Conservation (phyloP, 2,888 invertebrate species). For the Xylota segnis region DNA sequence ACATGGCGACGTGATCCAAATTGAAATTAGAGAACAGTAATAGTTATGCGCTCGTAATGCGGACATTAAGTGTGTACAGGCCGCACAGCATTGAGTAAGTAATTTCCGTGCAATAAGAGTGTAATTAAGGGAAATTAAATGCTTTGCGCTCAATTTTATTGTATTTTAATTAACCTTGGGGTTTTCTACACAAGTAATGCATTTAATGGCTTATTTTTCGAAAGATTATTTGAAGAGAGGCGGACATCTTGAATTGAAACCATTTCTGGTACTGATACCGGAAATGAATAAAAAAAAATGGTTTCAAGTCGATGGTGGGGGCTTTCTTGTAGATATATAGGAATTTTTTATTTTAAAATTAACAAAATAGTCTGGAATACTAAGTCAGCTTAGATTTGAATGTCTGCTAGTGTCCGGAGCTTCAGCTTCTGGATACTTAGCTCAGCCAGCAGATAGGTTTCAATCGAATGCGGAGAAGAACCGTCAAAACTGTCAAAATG, state of each 20-base stretch:
- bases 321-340: too few relatives aligned
- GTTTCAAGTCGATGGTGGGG: too few relatives aligned
- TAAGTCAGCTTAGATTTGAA: too few relatives aligned
- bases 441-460: too few relatives aligned
- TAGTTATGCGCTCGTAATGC: constrained; percentile 36
- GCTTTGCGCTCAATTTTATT: constrained; percentile 20
- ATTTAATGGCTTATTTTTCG: background rate
- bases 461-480: too few relatives aligned
- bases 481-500: too few relatives aligned
- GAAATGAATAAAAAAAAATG: too few relatives aligned
- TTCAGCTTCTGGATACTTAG: too few relatives aligned
- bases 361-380: too few relatives aligned
- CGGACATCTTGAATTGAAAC: background rate
- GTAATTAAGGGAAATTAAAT: constrained; percentile 29
- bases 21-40: constrained; percentile 33
- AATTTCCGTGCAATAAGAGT: constrained; percentile 35
- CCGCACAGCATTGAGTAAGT: constrained; percentile 26
- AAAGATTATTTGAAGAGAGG: constrained; percentile 5
- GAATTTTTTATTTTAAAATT: too few relatives aligned
- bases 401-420: too few relatives aligned
- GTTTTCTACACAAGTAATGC: background rate
- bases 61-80: constrained; percentile 30
- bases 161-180: constrained; percentile 25
- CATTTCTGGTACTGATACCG: too few relatives aligned
- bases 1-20: constrained; percentile 59